These are phyloP conservation scores for Triplophysa bombifrons DNA, from an alignment of 2,797 vertebrate genomes.

Conservation along the genomic window DNA sequence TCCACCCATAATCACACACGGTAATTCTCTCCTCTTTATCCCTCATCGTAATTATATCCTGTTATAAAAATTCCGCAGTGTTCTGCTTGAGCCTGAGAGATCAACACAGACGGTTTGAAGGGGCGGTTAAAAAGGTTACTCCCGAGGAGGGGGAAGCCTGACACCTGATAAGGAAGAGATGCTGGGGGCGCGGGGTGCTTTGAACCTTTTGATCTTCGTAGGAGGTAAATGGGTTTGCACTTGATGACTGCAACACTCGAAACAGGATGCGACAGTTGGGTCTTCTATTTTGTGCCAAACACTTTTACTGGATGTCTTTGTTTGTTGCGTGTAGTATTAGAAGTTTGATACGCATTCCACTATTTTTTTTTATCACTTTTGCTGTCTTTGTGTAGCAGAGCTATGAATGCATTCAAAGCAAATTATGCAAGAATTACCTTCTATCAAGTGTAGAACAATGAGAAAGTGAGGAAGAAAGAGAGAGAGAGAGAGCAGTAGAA, in stretches of 20 bases:
- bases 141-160: slow-evolving; percentile 42
- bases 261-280: slow-evolving; percentile 19
- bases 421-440: slow-evolving; percentile 60
- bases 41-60: slow-evolving; percentile 34
- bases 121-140: slow-evolving; percentile 74
- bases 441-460: slow-evolving; percentile 36
- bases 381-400: slow-evolving; percentile 52
- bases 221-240: slow-evolving; percentile 41
- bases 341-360: background rate
- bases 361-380: background rate
- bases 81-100: slow-evolving; percentile 65
- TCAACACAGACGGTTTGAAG: slow-evolving; percentile 15
- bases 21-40: background rate
- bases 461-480: background rate
- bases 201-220: slow-evolving; percentile 52
- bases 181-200: slow-evolving; percentile 45
- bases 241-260: slow-evolving; percentile 53
- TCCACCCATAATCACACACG: background rate
- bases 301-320: background rate
- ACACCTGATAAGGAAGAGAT: slow-evolving; percentile 67
- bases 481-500: slow-evolving; percentile 14
- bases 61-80: slow-evolving; percentile 71
- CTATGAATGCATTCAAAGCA: slow-evolving; percentile 60
- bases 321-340: background rate
- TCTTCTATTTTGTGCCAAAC: background rate